phyloP scores from a whole-genome alignment of 37 sponge, comb jelly and placozoan species.

The Tethya wilhelma region DNA sequence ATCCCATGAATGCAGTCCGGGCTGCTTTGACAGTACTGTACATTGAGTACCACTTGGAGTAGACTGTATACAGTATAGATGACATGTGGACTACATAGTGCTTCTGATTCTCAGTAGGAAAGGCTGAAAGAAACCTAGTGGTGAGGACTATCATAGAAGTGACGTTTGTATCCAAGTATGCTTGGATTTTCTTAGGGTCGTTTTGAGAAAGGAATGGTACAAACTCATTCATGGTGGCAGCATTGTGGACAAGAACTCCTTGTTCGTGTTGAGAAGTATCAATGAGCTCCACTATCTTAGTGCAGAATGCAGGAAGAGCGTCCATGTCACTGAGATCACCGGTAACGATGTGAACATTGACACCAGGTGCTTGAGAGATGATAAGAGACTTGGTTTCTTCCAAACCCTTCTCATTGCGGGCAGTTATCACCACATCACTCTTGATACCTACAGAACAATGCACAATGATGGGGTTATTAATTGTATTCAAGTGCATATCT shows the following conservation, averaged over 20 bases:
- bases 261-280: slow-evolving; percentile 22
- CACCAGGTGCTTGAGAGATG: slow-evolving; percentile 12
- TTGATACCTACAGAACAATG: slow-evolving; percentile 35
- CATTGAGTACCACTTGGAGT: slow-evolving; percentile 32
- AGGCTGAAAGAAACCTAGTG: slow-evolving; percentile 58
- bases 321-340: slow-evolving; percentile 57
- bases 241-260: slow-evolving; percentile 77
- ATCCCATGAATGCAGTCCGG: slow-evolving; percentile 60
- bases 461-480: no score
- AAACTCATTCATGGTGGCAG: slow-evolving; percentile 63
- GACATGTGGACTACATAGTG: slow-evolving; percentile 63
- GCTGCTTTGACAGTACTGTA: slow-evolving; percentile 82
- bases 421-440: slow-evolving; percentile 52
- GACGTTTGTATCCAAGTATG: slow-evolving; percentile 66
- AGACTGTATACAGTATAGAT: slow-evolving; percentile 41
- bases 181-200: slow-evolving; percentile 47
- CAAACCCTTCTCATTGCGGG: slow-evolving; percentile 43
- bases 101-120: not conserved
- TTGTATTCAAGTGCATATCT: no score
- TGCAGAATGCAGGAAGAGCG: slow-evolving; percentile 14
- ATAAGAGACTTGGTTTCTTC: slow-evolving; percentile 52
- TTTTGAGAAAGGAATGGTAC: slow-evolving; percentile 5
- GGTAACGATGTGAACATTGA: slow-evolving; percentile 29
- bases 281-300: not conserved
- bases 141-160: slow-evolving; percentile 77